Percentiles rank a stretch among this genome's conserved stretches.
Evolutionary conservation across 1,140 invertebrate genomes (phyloP).

Genomic region (roundworm (Caenorhabditis elegans)): DNA sequence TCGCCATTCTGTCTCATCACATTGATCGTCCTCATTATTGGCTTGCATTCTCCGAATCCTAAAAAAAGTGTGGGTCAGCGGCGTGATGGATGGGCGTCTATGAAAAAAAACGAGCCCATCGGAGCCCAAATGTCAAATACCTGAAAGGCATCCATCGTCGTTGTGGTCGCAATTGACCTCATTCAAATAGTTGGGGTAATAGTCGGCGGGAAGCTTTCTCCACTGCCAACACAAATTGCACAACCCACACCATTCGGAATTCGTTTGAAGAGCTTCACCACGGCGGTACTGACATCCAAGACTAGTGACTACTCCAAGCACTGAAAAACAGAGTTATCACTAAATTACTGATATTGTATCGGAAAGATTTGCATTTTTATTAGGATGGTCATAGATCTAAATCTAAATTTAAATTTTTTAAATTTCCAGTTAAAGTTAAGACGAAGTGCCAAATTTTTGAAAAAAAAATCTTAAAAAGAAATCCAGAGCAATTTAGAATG

Average conservation of each 20-base stretch:
- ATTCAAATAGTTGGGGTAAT: conserved; percentile 40
- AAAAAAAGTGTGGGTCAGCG: not conserved
- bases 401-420: no score
- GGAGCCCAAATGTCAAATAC: not conserved
- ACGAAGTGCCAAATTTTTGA: no score
- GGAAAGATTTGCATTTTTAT: no score
- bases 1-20: conserved; percentile 26
- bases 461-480: no score
- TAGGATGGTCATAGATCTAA: no score
- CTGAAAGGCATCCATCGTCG: conserved; percentile 34
- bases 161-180: conserved; percentile 41
- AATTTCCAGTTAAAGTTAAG: no score
- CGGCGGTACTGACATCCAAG: conserved; percentile 35
- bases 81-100: not conserved
- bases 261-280: conserved; percentile 3
- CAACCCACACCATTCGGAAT: conserved; percentile 21
- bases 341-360: not conserved
- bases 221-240: conserved; percentile 45
- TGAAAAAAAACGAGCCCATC: not conserved
- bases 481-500: no score
- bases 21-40: conserved; percentile 28
- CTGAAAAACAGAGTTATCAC: not conserved
- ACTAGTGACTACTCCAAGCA: conserved; percentile 26
- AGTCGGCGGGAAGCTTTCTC: conserved; percentile 32
- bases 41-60: conserved; percentile 38